Percentiles rank a stretch among this genome's conserved stretches.
phyloP scores from a whole-genome alignment of 2,113 vertebrate genomes.

The Sakesphorus luctuosus region DNA sequence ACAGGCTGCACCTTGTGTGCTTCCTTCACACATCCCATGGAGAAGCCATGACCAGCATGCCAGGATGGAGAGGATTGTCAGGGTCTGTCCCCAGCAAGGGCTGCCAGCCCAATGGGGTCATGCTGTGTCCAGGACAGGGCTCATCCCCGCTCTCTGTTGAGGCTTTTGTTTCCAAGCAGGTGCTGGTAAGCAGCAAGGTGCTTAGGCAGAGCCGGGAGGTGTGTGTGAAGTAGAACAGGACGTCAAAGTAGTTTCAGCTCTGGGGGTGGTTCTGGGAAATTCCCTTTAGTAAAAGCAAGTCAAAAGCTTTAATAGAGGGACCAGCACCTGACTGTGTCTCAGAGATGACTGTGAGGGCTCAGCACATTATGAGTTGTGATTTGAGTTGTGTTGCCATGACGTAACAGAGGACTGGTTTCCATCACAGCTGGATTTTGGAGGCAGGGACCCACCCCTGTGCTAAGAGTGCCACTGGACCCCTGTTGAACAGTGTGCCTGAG shows the following conservation, averaged over 20 bases:
- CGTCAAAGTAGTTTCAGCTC: neutral
- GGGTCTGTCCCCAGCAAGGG: neutral
- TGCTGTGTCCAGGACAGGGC: neutral
- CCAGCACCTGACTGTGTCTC: neutral
- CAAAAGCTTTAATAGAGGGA: slow-evolving; percentile 19
- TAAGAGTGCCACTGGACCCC: neutral
- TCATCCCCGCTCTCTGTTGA: rapidly evolving
- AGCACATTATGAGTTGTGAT: neutral
- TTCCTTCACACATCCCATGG: rapidly evolving
- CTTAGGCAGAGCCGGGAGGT: neutral
- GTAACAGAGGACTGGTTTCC: neutral
- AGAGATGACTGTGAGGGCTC: neutral
- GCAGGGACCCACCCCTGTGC: rapidly evolving
- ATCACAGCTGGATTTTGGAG: neutral
- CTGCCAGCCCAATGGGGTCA: rapidly evolving
- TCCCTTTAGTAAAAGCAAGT: slow-evolving; percentile 47
- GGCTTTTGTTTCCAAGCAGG: neutral
- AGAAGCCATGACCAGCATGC: rapidly evolving
- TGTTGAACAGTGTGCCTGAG: rapidly evolving
- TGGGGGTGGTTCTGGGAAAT: slow-evolving; percentile 53
- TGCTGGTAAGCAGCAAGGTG: neutral
- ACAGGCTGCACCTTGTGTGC: neutral
- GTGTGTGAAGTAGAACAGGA: slow-evolving; percentile 30
- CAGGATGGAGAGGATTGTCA: neutral
- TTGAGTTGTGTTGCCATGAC: slow-evolving; percentile 44